phyloP scores from a whole-genome alignment of 64 coral and sea anemone species.

The Pocillopora verrucosa region DNA sequence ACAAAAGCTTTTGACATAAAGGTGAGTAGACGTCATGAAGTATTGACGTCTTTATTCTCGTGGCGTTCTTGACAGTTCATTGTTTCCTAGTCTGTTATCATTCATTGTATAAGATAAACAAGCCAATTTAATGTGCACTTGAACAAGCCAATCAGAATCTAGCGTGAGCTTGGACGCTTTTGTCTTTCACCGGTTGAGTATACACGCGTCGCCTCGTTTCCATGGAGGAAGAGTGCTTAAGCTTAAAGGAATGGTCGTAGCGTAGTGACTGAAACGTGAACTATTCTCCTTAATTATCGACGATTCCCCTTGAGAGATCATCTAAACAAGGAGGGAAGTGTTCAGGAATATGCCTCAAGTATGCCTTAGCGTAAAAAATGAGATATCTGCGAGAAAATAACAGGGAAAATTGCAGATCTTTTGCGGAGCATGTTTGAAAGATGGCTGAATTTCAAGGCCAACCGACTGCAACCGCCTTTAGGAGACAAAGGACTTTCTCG shows the following conservation, averaged over 20 bases:
- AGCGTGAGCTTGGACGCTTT: background rate
- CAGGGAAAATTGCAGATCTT: background rate
- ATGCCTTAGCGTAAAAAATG: background rate
- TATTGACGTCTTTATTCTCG: background rate
- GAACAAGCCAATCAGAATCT: constrained; percentile 23
- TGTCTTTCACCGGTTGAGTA: background rate
- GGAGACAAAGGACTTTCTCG: constrained; percentile 39
- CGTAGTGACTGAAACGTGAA: background rate
- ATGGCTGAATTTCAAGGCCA: constrained; percentile 82
- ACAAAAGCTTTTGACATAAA: background rate
- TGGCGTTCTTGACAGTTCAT: background rate
- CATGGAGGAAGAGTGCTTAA: constrained; percentile 1
- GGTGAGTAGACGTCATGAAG: background rate
- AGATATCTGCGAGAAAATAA: background rate
- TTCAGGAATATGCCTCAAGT: background rate
- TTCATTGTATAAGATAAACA: constrained; percentile 28
- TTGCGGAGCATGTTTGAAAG: background rate
- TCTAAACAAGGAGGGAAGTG: background rate
- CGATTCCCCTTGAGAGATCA: background rate
- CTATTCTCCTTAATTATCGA: background rate
- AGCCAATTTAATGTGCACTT: constrained; percentile 15
- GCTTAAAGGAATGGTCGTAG: background rate
- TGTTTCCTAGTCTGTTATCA: background rate
- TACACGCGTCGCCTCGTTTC: constrained; percentile 51
- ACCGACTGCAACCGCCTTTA: constrained; percentile 47